Base-by-base conservation (phyloP, 2,888 invertebrate genomes). In the Zaprionus bogoriensis region DNA sequence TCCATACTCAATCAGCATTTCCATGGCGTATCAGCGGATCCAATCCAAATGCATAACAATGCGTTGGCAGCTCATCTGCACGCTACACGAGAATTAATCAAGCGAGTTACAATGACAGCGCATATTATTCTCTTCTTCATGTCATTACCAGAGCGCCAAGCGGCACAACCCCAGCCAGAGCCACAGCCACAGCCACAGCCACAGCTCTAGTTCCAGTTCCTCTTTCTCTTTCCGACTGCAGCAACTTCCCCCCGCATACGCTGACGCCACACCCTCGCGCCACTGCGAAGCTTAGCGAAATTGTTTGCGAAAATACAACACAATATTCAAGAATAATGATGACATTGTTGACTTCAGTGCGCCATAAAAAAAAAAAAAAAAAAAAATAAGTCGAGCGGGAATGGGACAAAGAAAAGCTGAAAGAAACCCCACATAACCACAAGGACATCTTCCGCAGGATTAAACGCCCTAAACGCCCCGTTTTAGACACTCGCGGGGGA, bases 261-360 rank as follows among this genome's bases (percentile, higher is more conserved):
- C 12, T 20, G 47, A 22, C 44, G 39, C 38, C 14, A 20, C 46
- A 20, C 47, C 47, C 55, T 28, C 27, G 47, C 61, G 14, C 61
- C 20, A 22, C 25, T 44, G 12, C 64, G 64, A 72, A 77, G 81
- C 77, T 89, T 85, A 76, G 85, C 87, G 77, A 89, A 89, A 87
- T 80, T 82, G 80, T 84, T 89, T 82, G 82, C 80, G 76, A 86
- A 89, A 80, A 83, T 73, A 83, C 72, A 88, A 87, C 80, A 83
- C 83, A 87, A 88, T 88, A 88, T 87, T 86, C 81, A 87, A 77
- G 87, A 88, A 88, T 87, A 87, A 87, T 87, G 87, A 87, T 88
- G 87, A 87, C 88, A 88, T 87, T 86, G 87, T 88, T 87, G 72
- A 86, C 76, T 75, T 78, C 81, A 70, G 70, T 77, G 58, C 68